These are phyloP conservation scores for Tachina fera DNA, from an alignment of 2,888 invertebrate genomes.

Conservation along the genomic window DNA sequence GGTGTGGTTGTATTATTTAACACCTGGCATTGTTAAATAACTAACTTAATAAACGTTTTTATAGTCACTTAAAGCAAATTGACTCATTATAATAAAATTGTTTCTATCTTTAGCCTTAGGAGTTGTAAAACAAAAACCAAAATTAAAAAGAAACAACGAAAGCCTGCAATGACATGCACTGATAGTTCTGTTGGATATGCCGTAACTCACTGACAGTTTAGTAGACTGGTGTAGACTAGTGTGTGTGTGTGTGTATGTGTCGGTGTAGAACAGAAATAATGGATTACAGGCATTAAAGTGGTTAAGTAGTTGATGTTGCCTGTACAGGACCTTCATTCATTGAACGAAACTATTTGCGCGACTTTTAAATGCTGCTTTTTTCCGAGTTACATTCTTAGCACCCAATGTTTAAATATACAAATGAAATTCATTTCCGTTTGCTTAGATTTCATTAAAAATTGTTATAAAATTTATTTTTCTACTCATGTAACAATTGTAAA, in stretches of 20 bases:
- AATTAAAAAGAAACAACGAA: not conserved
- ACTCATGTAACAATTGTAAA: not conserved
- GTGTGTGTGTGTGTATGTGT: not conserved
- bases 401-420: not conserved
- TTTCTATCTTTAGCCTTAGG: not conserved
- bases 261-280: not conserved
- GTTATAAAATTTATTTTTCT: slow-evolving; percentile 23
- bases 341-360: not conserved
- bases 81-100: not conserved
- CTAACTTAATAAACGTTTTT: not conserved
- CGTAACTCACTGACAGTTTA: not conserved
- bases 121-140: not conserved
- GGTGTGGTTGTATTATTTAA: slow-evolving; percentile 18
- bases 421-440: not conserved
- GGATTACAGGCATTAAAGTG: not conserved
- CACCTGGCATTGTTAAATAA: slow-evolving; percentile 19
- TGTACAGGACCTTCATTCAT: not conserved
- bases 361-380: slow-evolving; percentile 12
- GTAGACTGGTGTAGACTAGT: no score
- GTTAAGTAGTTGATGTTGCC: not conserved
- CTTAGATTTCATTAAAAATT: not conserved
- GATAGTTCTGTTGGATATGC: not conserved
- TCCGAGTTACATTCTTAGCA: not conserved
- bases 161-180: slow-evolving; percentile 32
- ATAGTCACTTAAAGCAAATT: not conserved